Base-by-base conservation (phyloP, 1,140 invertebrate species). In the Agrilus planipennis region DNA sequence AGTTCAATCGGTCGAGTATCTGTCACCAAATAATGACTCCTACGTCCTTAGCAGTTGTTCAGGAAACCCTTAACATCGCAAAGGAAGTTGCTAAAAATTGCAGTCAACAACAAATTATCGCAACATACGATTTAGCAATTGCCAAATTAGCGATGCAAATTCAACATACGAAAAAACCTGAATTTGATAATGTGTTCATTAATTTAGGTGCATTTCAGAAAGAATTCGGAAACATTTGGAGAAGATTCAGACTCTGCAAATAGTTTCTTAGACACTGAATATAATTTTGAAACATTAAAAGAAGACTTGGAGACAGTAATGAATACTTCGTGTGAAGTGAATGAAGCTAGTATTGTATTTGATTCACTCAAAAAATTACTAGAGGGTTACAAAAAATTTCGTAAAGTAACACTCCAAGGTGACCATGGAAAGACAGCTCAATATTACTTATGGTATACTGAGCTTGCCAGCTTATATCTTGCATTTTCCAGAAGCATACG, bases 381-480 rank as follows among this genome's bases (percentile, higher is more conserved):
- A 6, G 30, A 9, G 10, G 14, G 14, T 9, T 32, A 32, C 30
- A 7, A 14, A 9, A 6, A 32, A n/a, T 32, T 32, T 16, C 14
- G 30, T 32, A 9, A 7, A 21, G 12, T 34, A 38, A 55, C 52
- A 34, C 37, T 51, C 16, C n/a, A 30, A 16, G 52, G 50, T n/a
- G 36, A 43, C n/a, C 44, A 59, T 34, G 55, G 57, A 29, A 55
- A 53, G 40, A 59, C 58, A 29, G 58, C 55, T 21, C 51, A 61
- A 50, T 52, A 40, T 47, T 48, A 49, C 12, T 9, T 27, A 12
- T 12, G 12, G 23, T 27, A 27, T 27, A 12, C 23, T 27, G 7
- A 27, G 12, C 12, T 27, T 7, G 23, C 12, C 7, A 27, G 12
- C 23, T 9, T 27, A 9, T 27, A 27, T 9, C 12, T 51, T 39